Conservation (phyloP, 2,797 vertebrate species). For the Lutjanus argentimaculatus region DNA sequence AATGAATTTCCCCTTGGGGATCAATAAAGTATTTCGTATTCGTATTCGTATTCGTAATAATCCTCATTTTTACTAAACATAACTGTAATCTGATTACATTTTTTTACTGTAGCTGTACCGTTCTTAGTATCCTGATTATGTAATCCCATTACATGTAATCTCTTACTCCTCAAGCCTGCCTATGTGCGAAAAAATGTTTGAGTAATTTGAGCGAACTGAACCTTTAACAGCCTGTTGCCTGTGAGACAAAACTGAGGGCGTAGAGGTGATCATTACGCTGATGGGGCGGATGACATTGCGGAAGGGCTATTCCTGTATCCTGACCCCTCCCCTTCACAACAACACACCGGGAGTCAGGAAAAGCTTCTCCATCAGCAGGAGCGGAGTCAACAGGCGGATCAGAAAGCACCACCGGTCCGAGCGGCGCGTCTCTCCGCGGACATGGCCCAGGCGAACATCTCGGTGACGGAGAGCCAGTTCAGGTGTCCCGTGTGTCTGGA, state of each 20-base stretch:
- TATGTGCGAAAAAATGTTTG: too few relatives aligned
- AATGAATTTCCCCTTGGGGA: too few relatives aligned
- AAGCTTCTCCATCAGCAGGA: background rate
- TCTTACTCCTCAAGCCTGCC: too few relatives aligned
- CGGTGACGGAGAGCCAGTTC: conserved; percentile 84
- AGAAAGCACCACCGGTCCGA: background rate
- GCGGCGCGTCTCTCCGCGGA: background rate
- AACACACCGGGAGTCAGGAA: conserved; percentile 11
- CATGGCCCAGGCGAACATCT: conserved; percentile 82
- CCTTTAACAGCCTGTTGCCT: conserved; percentile 19
- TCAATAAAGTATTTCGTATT: too few relatives aligned
- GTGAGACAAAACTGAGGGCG: conserved; percentile 29
- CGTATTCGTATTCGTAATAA: too few relatives aligned
- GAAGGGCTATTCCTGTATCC: conserved; percentile 43
- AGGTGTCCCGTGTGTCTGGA: conserved; percentile 88
- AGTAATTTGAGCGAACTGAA: background rate
- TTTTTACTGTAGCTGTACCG: too few relatives aligned
- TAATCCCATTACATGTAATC: too few relatives aligned
- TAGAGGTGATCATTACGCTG: fast-evolving
- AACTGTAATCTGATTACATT: too few relatives aligned
- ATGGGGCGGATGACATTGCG: conserved; percentile 31
- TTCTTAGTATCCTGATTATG: too few relatives aligned
- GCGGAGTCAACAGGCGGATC: background rate
- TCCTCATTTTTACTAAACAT: too few relatives aligned
- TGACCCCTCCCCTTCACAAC: conserved; percentile 43